These are phyloP conservation scores for Hycleus cichorii DNA, from an alignment of 1,140 invertebrate genomes.

Conservation along the genomic window DNA sequence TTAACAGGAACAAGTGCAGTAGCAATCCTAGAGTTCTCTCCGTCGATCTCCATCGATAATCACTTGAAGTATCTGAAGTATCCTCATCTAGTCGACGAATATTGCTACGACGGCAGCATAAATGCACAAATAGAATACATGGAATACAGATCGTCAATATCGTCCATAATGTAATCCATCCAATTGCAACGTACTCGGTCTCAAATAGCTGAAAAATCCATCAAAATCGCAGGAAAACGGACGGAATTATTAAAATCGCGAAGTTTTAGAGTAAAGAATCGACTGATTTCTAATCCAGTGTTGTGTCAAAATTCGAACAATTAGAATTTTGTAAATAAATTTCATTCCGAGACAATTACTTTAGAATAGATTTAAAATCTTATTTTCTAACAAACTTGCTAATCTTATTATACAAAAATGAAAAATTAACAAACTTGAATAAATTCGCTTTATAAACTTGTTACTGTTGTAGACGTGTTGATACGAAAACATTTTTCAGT, in stretches of 20 bases:
- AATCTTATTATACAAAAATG: constrained; percentile 6
- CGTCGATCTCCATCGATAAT: constrained; percentile 35
- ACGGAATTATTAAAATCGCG: too few species aligned
- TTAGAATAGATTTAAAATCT: constrained; percentile 7
- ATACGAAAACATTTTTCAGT: too few species aligned
- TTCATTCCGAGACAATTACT: background rate
- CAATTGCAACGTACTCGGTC: constrained; percentile 16
- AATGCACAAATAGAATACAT: constrained; percentile 5
- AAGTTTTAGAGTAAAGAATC: too few species aligned
- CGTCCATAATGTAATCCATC: constrained; percentile 27
- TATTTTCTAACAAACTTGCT: background rate
- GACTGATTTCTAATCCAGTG: too few species aligned
- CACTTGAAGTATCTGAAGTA: constrained; percentile 32
- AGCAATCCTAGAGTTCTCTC: constrained; percentile 36
- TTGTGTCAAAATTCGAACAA: background rate
- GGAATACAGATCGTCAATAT: constrained; percentile 22
- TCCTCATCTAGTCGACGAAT: constrained; percentile 18
- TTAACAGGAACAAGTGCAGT: constrained; percentile 41
- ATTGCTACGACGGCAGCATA: constrained; percentile 16
- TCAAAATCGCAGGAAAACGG: background rate
- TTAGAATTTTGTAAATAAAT: background rate
- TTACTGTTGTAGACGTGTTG: too few species aligned
- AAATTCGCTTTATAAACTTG: background rate
- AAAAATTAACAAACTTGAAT: constrained; percentile 11
- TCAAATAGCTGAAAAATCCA: constrained; percentile 22